Percentiles rank a stretch among this genome's conserved stretches.
These are phyloP conservation scores for Nemoura dubitans DNA, from an alignment of 2,888 invertebrate genomes.

Conservation along the genomic window DNA sequence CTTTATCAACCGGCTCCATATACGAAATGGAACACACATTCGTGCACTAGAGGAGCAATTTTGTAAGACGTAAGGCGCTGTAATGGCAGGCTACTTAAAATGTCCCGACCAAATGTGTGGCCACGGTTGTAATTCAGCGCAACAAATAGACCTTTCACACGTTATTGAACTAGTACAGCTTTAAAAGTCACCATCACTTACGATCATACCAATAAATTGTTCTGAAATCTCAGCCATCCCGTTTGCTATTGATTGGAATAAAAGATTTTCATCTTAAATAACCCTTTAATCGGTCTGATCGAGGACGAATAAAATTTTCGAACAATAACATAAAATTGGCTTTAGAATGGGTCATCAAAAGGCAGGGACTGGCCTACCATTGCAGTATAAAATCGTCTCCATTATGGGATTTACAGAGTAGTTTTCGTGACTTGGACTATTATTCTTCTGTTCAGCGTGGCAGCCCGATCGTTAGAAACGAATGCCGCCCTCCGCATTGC, in stretches of 20 bases:
- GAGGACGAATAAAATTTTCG: background rate
- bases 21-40: background rate
- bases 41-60: background rate
- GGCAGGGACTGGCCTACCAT: slow-evolving; percentile 2
- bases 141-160: slow-evolving; percentile 35
- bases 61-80: background rate
- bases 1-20: background rate
- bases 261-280: slow-evolving; percentile 26
- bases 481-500: slow-evolving; percentile 18
- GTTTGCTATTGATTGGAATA: slow-evolving; percentile 14
- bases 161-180: slow-evolving; percentile 28
- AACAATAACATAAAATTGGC: slow-evolving; percentile 24
- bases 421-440: slow-evolving; percentile 9
- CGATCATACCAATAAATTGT: slow-evolving; percentile 10
- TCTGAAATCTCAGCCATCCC: background rate
- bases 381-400: slow-evolving; percentile 30
- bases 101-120: slow-evolving; percentile 13
- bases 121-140: background rate
- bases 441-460: background rate
- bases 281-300: background rate
- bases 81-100: slow-evolving; percentile 18
- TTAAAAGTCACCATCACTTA: background rate
- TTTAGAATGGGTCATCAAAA: slow-evolving; percentile 2
- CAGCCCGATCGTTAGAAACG: slow-evolving; percentile 14
- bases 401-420: slow-evolving; percentile 38